Evolutionary conservation across 2,888 invertebrate species (phyloP).

Genomic region (Gryllus longicercus): DNA sequence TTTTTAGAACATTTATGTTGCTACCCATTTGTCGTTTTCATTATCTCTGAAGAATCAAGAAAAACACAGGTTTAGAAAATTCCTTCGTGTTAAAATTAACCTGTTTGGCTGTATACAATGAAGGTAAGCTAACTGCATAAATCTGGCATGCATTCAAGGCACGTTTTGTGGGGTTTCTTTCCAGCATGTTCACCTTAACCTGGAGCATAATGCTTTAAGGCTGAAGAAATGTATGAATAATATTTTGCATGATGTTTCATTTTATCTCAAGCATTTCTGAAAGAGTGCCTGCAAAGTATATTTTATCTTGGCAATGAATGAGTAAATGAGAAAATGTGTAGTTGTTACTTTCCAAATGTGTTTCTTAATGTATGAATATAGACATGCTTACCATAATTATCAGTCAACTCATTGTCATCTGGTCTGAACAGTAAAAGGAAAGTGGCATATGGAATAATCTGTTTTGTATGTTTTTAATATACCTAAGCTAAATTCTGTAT

Average conservation of each 20-base stretch:
- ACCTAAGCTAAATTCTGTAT: conserved; percentile 10
- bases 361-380: conserved; percentile 5
- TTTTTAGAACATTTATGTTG: too few relatives aligned
- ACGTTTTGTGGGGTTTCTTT: too few relatives aligned
- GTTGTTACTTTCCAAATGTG: neutral
- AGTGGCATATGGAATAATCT: neutral
- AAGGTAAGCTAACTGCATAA: too few relatives aligned
- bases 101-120: too few relatives aligned
- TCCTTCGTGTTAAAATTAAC: too few relatives aligned
- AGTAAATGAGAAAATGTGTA: neutral
- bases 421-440: neutral
- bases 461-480: conserved; percentile 17
- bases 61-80: too few relatives aligned
- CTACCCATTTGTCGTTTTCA: too few relatives aligned
- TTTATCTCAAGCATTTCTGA: neutral
- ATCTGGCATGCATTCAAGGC: too few relatives aligned
- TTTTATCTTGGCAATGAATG: neutral
- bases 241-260: neutral
- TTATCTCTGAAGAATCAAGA: too few relatives aligned
- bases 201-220: neutral
- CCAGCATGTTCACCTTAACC: too few relatives aligned
- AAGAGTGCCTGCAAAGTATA: neutral
- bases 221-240: neutral
- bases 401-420: conserved; percentile 1
- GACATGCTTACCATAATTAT: neutral